Evolutionary conservation across 2,797 vertebrate species (phyloP).

Genomic region (Meriones psammophilus): DNA sequence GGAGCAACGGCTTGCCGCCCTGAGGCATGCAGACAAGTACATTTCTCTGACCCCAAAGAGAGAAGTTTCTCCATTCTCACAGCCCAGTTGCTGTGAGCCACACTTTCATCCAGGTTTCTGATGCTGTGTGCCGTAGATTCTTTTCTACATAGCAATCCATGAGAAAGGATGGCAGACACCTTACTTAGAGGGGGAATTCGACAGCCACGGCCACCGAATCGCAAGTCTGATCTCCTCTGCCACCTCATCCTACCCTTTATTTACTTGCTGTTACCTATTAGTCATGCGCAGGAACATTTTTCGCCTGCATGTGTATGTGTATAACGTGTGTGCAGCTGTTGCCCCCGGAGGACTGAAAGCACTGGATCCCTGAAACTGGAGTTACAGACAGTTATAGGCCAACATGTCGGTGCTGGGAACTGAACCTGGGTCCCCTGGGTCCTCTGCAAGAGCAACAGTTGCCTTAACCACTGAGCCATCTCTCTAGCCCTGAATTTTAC

Average conservation of each 20-base stretch:
- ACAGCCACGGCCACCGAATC: not conserved
- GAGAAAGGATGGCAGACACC: not conserved
- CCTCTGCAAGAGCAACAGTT: not conserved
- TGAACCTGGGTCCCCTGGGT: not conserved
- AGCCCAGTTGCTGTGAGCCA: not conserved
- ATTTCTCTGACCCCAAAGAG: not conserved
- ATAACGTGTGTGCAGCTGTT: not conserved
- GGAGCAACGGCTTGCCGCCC: not conserved
- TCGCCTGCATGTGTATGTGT: not conserved
- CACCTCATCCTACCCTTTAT: not conserved
- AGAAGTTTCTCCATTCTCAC: not conserved
- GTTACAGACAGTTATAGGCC: not conserved
- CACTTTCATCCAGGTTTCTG: not conserved
- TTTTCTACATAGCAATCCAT: not conserved
- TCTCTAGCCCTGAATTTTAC: not conserved
- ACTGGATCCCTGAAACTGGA: not conserved
- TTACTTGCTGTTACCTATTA: not conserved
- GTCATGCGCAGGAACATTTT: not conserved
- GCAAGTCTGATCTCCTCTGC: not conserved
- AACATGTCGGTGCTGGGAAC: not conserved
- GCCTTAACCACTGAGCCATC: not conserved
- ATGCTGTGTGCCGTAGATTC: not conserved
- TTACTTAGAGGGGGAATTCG: not conserved
- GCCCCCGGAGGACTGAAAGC: not conserved
- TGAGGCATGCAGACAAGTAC: not conserved